These are phyloP conservation scores for Sinonovacula constricta DNA, from an alignment of 1,140 invertebrate genomes.

Conservation along the genomic window DNA sequence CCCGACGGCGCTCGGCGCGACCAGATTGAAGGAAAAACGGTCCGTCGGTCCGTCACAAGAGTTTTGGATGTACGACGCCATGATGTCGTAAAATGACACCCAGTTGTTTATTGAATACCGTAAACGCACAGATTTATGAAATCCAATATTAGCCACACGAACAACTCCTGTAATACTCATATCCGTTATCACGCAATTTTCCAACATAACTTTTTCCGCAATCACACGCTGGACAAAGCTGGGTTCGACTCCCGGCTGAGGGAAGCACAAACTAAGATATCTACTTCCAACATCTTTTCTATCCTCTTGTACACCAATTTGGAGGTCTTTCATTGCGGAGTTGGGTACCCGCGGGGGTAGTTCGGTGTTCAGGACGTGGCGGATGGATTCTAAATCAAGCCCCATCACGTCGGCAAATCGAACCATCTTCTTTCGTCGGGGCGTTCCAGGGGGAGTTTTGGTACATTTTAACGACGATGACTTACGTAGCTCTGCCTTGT, in stretches of 20 bases:
- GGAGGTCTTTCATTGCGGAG: constrained; percentile 75
- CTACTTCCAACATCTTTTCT: constrained; percentile 61
- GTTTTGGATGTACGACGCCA: constrained; percentile 88
- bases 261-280: constrained; percentile 87
- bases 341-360: constrained; percentile 75
- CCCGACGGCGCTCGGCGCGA: constrained; percentile 80
- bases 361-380: constrained; percentile 79
- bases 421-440: constrained; percentile 92
- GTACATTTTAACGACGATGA: constrained; percentile 90
- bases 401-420: constrained; percentile 96
- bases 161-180: constrained; percentile 90
- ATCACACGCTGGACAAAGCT: constrained; percentile 89
- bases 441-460: constrained; percentile 90
- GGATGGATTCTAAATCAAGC: constrained; percentile 93
- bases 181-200: constrained; percentile 84
- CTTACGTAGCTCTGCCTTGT: constrained; percentile 67
- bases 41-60: constrained; percentile 96
- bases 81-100: constrained; percentile 89
- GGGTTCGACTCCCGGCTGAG: constrained; percentile 86
- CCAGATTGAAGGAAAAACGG: constrained; percentile 87
- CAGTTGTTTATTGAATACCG: constrained; percentile 92
- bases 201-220: constrained; percentile 87
- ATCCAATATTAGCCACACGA: constrained; percentile 93
- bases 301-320: constrained; percentile 62
- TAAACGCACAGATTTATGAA: constrained; percentile 92